Evolutionary conservation across 2,797 vertebrate genomes (phyloP).

Genomic region (Cuculus canorus): DNA sequence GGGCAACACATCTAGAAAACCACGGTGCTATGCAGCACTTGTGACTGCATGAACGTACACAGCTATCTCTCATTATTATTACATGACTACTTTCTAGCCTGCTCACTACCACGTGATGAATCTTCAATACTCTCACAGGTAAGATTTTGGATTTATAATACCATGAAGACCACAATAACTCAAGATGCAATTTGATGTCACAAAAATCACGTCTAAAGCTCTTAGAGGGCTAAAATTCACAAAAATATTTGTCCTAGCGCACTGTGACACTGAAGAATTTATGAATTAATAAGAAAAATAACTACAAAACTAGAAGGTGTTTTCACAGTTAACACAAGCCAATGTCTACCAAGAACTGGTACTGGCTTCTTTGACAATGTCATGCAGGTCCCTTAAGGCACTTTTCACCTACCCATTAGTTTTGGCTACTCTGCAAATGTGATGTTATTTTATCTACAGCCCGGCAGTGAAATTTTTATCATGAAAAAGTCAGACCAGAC

Average conservation of each 20-base stretch:
- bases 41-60: rapidly evolving
- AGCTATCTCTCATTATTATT: background rate
- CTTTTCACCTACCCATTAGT: background rate
- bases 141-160: background rate
- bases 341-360: too few species aligned
- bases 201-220: background rate
- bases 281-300: background rate
- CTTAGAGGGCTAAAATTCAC: background rate
- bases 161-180: background rate
- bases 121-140: background rate
- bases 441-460: background rate
- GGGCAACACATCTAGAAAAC: background rate
- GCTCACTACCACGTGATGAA: background rate
- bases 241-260: background rate
- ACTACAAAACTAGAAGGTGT: background rate
- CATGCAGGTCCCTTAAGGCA: rapidly evolving
- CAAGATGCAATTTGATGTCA: background rate
- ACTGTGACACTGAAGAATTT: background rate
- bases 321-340: background rate
- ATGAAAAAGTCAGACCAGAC: background rate
- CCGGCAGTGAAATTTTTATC: background rate
- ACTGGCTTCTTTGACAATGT: background rate
- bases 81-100: background rate
- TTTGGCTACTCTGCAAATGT: background rate
- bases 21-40: background rate